These are phyloP conservation scores for Acyrthosiphon pisum DNA, from an alignment of 1,140 invertebrate species.

Conservation along the genomic window DNA sequence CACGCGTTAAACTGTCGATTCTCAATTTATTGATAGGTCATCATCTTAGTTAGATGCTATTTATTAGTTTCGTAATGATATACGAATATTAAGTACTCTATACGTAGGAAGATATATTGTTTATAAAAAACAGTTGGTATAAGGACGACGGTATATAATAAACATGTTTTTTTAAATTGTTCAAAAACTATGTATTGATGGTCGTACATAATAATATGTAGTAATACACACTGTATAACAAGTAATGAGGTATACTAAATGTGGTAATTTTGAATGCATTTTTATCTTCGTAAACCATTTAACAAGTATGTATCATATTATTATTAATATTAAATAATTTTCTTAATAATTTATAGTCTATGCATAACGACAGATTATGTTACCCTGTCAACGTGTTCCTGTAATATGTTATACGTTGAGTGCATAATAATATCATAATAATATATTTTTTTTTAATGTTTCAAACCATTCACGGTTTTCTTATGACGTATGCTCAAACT, in stretches of 20 bases:
- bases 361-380: background rate
- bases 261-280: background rate
- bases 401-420: background rate
- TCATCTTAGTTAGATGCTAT: background rate
- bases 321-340: too few species aligned
- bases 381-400: background rate
- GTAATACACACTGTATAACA: background rate
- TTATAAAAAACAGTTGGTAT: background rate
- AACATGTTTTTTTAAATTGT: background rate
- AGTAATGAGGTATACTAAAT: background rate
- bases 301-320: too few species aligned
- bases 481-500: background rate
- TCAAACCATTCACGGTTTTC: background rate
- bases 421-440: too few species aligned
- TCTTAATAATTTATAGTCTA: background rate
- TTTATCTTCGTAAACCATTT: too few species aligned
- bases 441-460: background rate
- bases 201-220: background rate
- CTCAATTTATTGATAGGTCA: background rate
- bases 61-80: background rate
- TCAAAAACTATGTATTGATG: background rate
- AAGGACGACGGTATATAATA: background rate
- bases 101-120: background rate
- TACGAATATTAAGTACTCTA: background rate
- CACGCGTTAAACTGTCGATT: background rate